Percentiles rank a stretch among this genome's conserved stretches.
Evolutionary conservation across 2,113 vertebrate species (phyloP).

Genomic region (Saguinus imperator): DNA sequence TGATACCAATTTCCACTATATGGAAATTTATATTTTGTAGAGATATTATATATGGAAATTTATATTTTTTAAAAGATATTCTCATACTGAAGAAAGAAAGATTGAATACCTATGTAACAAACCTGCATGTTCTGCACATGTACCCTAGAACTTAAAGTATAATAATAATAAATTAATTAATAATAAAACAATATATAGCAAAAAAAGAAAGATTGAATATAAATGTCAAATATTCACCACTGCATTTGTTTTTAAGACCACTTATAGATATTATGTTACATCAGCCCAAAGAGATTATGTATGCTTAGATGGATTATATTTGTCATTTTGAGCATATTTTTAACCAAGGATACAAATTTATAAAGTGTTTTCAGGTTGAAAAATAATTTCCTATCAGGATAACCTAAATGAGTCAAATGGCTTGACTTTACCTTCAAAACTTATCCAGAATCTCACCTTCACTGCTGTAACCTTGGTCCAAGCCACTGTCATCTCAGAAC

Average conservation of each 20-base stretch:
- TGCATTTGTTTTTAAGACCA: not conserved
- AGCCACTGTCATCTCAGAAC: not conserved
- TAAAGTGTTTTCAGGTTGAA: not conserved
- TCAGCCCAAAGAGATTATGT: not conserved
- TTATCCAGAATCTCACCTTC: not conserved
- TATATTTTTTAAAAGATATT: not conserved
- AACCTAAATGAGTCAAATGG: not conserved
- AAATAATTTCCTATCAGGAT: not conserved
- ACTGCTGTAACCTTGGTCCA: not conserved
- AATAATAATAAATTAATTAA: no score
- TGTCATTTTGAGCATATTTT: not conserved
- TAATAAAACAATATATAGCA: not conserved
- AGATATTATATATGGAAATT: conserved; percentile 3
- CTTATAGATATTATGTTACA: not conserved
- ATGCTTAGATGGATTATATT: not conserved
- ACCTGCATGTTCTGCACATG: no score
- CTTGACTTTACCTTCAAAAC: not conserved
- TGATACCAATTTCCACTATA: not conserved
- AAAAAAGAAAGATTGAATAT: not conserved
- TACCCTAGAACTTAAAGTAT: no score
- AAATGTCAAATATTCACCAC: not conserved
- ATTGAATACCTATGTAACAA: no score
- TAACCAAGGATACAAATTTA: not conserved
- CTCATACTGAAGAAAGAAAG: not conserved
- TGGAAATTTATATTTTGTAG: not conserved